These are phyloP conservation scores for Narcine bancroftii DNA, from an alignment of 2,113 vertebrate genomes.

Conservation along the genomic window DNA sequence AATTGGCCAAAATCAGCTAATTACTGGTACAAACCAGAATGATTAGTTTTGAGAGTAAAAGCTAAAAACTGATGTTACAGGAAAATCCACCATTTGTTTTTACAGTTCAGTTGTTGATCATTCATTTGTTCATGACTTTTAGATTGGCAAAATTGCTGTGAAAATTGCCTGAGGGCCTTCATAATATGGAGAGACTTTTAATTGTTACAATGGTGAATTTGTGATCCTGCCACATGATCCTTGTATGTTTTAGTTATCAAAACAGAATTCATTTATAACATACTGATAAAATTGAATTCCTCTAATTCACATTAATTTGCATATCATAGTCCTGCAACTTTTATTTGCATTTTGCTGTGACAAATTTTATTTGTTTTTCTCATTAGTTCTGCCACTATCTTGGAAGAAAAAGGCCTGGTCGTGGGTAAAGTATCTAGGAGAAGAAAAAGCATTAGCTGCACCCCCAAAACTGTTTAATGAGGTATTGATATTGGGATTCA, in stretches of 20 bases:
- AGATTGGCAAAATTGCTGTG: background rate
- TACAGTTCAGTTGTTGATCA: background rate
- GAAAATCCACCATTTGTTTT: no score
- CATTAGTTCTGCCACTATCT: slow-evolving; percentile 34
- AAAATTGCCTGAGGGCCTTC: background rate
- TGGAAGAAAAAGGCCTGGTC: slow-evolving; percentile 54
- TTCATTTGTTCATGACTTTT: background rate
- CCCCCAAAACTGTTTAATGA: slow-evolving; percentile 51
- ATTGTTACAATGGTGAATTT: background rate
- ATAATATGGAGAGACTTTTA: background rate
- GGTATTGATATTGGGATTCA: slow-evolving; percentile 44
- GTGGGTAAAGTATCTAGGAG: slow-evolving; percentile 59
- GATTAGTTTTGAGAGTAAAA: background rate
- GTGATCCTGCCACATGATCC: background rate
- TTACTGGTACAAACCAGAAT: background rate
- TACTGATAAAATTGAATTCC: background rate
- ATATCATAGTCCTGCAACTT: background rate
- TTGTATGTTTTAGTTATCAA: background rate
- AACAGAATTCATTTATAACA: background rate
- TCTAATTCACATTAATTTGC: background rate
- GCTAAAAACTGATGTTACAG: background rate
- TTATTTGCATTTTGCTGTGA: background rate
- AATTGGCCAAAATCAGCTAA: no score
- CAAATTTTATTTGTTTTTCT: background rate
- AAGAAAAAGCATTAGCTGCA: slow-evolving; percentile 52